A percentile compares a stretch with the other conserved stretches of the same genome.
phyloP scores from a whole-genome alignment of 2,113 vertebrate genomes.

The Silurus asotus region DNA sequence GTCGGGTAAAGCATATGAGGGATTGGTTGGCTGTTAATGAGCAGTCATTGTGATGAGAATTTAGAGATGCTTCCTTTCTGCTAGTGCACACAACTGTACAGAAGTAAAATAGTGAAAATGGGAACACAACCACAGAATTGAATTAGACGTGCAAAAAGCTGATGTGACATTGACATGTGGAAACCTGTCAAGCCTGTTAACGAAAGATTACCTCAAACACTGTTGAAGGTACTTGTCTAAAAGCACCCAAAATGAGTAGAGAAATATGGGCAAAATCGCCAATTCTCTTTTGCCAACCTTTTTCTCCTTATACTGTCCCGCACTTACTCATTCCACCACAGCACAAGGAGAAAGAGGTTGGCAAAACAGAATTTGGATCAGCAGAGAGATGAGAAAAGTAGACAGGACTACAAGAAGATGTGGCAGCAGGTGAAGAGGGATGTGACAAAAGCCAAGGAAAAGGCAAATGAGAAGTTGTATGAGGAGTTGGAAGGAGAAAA shows the following conservation, averaged over 20 bases:
- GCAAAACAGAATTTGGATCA: too few species aligned
- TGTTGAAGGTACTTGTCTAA: neutral
- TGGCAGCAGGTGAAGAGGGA: too few species aligned
- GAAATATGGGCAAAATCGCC: neutral
- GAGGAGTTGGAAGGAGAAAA: too few species aligned
- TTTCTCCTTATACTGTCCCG: too few species aligned
- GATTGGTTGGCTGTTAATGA: slow-evolving; percentile 34
- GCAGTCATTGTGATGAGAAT: slow-evolving; percentile 20
- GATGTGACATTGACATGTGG: neutral
- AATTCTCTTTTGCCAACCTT: too few species aligned
- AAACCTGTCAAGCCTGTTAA: neutral
- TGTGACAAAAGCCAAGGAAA: too few species aligned
- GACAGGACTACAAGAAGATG: too few species aligned
- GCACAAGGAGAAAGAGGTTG: too few species aligned
- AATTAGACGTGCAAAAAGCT: neutral
- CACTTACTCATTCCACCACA: too few species aligned
- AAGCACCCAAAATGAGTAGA: neutral
- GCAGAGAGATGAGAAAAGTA: too few species aligned
- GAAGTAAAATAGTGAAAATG: neutral
- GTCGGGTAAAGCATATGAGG: neutral
- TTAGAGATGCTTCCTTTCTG: slow-evolving; percentile 22
- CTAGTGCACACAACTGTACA: neutral
- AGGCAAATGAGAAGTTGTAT: too few species aligned
- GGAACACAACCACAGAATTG: neutral
- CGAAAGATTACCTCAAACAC: neutral